phyloP scores from a whole-genome alignment of 2,888 invertebrate species.

The Artemia sinica region DNA sequence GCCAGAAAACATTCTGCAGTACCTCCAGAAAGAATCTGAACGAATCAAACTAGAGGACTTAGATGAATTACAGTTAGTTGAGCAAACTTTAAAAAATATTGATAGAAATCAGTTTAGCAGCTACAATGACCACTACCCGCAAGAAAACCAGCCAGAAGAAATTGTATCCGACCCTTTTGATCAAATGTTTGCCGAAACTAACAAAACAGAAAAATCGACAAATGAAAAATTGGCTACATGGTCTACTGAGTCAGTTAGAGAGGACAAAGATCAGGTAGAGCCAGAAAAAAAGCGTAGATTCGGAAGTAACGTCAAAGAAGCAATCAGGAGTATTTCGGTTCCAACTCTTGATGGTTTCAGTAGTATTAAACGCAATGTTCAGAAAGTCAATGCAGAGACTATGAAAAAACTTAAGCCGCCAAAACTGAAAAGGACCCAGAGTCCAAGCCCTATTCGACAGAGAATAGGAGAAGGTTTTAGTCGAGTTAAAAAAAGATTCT shows the following conservation, averaged over 20 bases:
- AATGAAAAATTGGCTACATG: too few species aligned
- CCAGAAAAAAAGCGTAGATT: conserved; percentile 17
- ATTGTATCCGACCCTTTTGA: conserved; percentile 16
- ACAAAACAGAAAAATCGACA: conserved; percentile 19
- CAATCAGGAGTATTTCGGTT: background rate
- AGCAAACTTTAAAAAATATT: conserved; percentile 13
- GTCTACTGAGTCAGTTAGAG: conserved; percentile 19
- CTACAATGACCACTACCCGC: background rate
- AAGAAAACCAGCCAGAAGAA: conserved; percentile 17
- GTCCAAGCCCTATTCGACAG: conserved; percentile 22
- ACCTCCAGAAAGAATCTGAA: conserved; percentile 19
- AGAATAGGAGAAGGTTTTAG: conserved; percentile 19
- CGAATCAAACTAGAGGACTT: background rate
- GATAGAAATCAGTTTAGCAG: conserved; percentile 11
- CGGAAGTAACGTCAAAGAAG: background rate
- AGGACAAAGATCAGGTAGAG: conserved; percentile 18
- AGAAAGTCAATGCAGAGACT: conserved; percentile 13
- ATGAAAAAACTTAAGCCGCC: conserved; percentile 4
- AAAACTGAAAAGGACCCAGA: conserved; percentile 16
- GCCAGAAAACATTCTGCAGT: conserved; percentile 21
- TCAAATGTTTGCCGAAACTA: conserved; percentile 15
- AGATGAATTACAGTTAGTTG: conserved; percentile 2
- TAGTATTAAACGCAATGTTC: conserved; percentile 1
- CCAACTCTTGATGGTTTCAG: background rate
- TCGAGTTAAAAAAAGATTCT: background rate